Conservation (phyloP, 2,888 invertebrate species). For the Caenorhabditis sp. region DNA sequence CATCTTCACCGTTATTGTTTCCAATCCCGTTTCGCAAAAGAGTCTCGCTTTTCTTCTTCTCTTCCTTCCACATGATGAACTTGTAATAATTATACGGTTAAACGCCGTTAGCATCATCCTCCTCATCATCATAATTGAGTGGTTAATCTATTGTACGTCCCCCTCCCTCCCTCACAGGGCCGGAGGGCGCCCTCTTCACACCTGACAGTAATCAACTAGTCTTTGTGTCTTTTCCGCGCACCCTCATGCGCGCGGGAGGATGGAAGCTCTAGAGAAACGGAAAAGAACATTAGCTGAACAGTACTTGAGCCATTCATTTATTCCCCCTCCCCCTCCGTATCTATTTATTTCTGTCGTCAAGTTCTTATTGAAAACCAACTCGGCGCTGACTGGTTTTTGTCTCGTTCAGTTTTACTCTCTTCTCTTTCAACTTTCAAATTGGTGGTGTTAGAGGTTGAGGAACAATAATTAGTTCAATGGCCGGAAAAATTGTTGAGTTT, state of each 20-base stretch:
- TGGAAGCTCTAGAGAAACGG: too few relatives aligned
- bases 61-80: slow-evolving; percentile 30
- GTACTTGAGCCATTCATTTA: too few relatives aligned
- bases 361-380: too few relatives aligned
- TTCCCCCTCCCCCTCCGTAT: too few relatives aligned
- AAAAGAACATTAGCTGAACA: too few relatives aligned
- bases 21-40: too few relatives aligned
- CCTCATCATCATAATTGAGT: slow-evolving; percentile 37
- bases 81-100: slow-evolving; percentile 49
- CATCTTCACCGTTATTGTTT: not conserved
- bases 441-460: not conserved
- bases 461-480: slow-evolving; percentile 45
- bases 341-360: too few relatives aligned
- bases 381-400: too few relatives aligned
- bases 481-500: slow-evolving; percentile 34
- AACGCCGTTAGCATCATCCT: slow-evolving; percentile 37
- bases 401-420: not conserved
- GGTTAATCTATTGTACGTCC: slow-evolving; percentile 42
- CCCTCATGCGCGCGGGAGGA: not conserved
- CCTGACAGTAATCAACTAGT: slow-evolving; percentile 44
- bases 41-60: not conserved
- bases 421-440: not conserved
- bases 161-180: too few relatives aligned
- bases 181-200: slow-evolving; percentile 16
- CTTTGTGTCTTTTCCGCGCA: slow-evolving; percentile 2